A percentile compares a stretch with the other conserved stretches of the same genome.
phyloP scores from a whole-genome alignment of 2,888 invertebrate species.

The Stratiomys singularior region DNA sequence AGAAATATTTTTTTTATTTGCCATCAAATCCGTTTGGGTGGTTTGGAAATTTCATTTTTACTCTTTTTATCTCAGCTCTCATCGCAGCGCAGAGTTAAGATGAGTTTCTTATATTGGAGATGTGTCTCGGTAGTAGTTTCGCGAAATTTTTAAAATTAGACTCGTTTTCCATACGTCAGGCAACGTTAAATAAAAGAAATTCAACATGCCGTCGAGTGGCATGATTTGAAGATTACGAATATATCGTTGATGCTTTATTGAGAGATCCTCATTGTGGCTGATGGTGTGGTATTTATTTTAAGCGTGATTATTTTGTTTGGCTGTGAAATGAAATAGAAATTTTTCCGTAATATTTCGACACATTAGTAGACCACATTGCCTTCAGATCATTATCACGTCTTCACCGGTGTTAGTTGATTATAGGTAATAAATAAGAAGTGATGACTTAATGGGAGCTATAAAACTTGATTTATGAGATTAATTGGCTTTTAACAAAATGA shows the following conservation, averaged over 20 bases:
- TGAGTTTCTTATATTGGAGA: background rate
- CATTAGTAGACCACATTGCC: background rate
- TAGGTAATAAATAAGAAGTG: too few species aligned
- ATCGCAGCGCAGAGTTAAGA: background rate
- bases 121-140: background rate
- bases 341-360: conserved; percentile 2
- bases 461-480: too few species aligned
- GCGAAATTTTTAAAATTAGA: conserved; percentile 10
- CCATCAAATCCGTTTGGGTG: background rate
- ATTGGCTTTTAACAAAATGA: too few species aligned
- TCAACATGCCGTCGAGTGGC: background rate
- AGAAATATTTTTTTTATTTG: background rate
- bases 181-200: background rate
- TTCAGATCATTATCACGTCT: too few species aligned
- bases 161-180: background rate
- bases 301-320: background rate
- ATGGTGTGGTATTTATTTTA: background rate
- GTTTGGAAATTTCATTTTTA: background rate
- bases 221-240: conserved; percentile 7
- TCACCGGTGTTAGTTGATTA: too few species aligned
- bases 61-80: background rate
- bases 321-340: background rate
- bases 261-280: background rate
- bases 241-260: background rate
- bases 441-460: too few species aligned